These are phyloP conservation scores for Seira ritae DNA, from an alignment of 2,888 invertebrate species.

Conservation along the genomic window DNA sequence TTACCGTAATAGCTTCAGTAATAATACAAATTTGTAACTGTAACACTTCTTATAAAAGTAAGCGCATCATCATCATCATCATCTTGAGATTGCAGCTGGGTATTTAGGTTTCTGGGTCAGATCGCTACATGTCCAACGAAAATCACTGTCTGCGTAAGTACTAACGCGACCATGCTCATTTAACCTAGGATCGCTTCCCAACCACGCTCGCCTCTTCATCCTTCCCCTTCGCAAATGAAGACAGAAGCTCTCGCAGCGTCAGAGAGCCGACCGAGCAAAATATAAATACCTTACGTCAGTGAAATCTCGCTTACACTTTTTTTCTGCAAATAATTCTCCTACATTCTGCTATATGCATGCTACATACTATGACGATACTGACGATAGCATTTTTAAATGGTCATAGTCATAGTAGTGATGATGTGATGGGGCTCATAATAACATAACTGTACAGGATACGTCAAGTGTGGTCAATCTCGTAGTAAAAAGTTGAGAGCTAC, in stretches of 20 bases:
- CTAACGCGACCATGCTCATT: constrained; percentile 31
- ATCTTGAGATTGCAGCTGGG: constrained; percentile 65
- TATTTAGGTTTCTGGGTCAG: constrained; percentile 65
- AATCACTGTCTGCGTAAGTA: constrained; percentile 59
- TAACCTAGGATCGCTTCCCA: neutral
- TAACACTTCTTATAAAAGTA: constrained; percentile 39
- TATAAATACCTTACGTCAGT: no score
- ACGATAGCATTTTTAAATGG: no score
- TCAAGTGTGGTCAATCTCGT: no score
- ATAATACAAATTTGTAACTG: constrained; percentile 18
- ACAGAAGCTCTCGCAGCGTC: neutral
- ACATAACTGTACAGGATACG: no score
- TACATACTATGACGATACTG: no score
- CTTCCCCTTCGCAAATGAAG: neutral
- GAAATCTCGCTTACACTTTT: no score
- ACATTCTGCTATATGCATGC: no score
- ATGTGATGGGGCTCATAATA: no score
- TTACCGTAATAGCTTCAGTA: neutral
- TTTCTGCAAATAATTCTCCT: no score
- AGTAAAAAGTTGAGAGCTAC: no score
- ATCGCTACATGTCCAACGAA: constrained; percentile 60
- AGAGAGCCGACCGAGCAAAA: no score
- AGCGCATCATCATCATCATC: constrained; percentile 49
- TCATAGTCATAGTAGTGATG: no score
- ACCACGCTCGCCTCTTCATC: neutral